phyloP scores from a whole-genome alignment of 2,113 vertebrate genomes.

The Trematocara zebra region DNA sequence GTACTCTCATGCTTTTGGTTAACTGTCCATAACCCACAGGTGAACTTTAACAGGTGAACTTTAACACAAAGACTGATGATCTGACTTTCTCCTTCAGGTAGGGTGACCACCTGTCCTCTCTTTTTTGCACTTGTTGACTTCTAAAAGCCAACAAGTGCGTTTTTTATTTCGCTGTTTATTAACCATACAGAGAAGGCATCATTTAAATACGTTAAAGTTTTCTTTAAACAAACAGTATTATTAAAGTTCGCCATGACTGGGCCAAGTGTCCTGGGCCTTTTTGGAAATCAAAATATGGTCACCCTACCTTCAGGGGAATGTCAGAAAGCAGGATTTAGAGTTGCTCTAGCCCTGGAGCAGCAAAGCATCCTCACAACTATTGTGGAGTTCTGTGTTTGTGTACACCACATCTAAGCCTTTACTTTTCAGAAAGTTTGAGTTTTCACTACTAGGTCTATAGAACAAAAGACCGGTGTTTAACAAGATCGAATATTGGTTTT shows the following conservation, averaged over 20 bases:
- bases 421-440: not conserved
- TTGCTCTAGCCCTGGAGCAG: not conserved
- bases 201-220: not conserved
- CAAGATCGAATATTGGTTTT: not conserved
- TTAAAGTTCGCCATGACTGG: not conserved
- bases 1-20: not conserved
- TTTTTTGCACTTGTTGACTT: fast-evolving
- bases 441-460: not conserved
- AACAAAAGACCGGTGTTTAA: not conserved
- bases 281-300: not conserved
- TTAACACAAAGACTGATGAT: not conserved
- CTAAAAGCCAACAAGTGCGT: not conserved
- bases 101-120: not conserved
- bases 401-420: not conserved
- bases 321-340: not conserved
- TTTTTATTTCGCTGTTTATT: not conserved
- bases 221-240: not conserved
- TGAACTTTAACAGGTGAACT: not conserved
- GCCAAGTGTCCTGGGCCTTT: not conserved
- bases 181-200: not conserved
- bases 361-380: not conserved
- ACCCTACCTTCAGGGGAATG: not conserved
- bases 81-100: not conserved
- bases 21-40: not conserved
- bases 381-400: not conserved